Evolutionary conservation across 2,113 vertebrate genomes (phyloP).

Genomic region (Pterophyllum scalare): DNA sequence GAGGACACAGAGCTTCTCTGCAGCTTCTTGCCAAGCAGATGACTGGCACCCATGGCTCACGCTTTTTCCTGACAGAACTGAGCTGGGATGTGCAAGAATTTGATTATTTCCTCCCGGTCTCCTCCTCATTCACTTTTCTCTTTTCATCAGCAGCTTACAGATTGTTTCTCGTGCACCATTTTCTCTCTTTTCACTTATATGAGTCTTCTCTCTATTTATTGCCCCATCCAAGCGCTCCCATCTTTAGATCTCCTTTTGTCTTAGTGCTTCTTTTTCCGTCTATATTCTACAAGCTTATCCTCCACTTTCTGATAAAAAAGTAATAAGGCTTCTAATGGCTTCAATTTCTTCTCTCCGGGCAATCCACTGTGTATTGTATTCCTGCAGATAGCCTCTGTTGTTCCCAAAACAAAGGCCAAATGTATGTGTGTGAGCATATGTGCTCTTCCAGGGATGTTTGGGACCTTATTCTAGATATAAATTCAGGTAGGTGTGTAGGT

Average conservation of each 20-base stretch:
- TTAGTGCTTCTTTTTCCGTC: conserved; percentile 37
- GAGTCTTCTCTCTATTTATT: conserved; percentile 24
- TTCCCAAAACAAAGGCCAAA: conserved; percentile 69
- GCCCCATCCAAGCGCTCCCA: neutral
- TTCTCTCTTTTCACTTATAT: conserved; percentile 43
- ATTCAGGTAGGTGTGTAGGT: neutral
- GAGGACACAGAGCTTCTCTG: conserved; percentile 37
- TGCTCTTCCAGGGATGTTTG: neutral
- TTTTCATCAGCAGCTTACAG: conserved; percentile 43
- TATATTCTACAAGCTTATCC: conserved; percentile 65
- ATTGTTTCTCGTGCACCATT: conserved; percentile 36
- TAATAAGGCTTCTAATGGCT: conserved; percentile 81
- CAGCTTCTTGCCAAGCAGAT: conserved; percentile 50
- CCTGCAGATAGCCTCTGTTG: conserved; percentile 76
- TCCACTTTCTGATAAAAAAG: conserved; percentile 82
- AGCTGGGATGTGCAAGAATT: conserved; percentile 50
- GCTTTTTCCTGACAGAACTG: conserved; percentile 33
- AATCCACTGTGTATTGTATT: conserved; percentile 69
- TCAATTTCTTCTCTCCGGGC: conserved; percentile 68
- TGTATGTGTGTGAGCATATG: conserved; percentile 19
- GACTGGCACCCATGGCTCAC: conserved; percentile 39
- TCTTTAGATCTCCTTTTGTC: conserved; percentile 36
- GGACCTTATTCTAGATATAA: conserved; percentile 30
- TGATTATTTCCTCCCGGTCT: conserved; percentile 50
- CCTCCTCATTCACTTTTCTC: conserved; percentile 41